Percentiles rank a stretch among this genome's conserved stretches.
Conservation (phyloP, 2,888 invertebrate genomes). For the Physocephala rufipes region DNA sequence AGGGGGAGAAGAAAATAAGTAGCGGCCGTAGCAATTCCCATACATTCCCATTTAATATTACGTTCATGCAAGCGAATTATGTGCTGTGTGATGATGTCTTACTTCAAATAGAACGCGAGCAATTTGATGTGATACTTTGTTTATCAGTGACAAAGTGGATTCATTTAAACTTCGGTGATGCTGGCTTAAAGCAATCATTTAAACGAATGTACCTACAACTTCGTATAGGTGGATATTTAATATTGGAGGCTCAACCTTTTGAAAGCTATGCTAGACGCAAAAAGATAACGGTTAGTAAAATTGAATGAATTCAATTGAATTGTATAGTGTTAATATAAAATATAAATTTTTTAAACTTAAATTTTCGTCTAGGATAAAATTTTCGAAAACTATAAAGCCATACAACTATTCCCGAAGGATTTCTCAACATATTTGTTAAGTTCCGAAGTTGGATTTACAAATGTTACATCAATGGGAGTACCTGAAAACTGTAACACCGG, state of each 20-base stretch:
- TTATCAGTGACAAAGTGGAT: constrained; percentile 92
- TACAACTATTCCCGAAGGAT: constrained; percentile 73
- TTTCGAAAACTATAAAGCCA: constrained; percentile 68
- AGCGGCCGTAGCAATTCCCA: constrained; percentile 55
- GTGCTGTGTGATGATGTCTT: constrained; percentile 79
- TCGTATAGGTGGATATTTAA: constrained; percentile 78
- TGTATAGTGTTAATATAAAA: no score
- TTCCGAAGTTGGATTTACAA: constrained; percentile 74
- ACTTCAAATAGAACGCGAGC: constrained; percentile 76
- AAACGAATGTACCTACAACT: constrained; percentile 80
- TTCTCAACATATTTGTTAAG: constrained; percentile 76
- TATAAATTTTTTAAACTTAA: not conserved
- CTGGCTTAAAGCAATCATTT: constrained; percentile 82
- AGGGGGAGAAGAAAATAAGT: constrained; percentile 37
- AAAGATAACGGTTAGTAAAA: constrained; percentile 70
- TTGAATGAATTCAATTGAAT: no score
- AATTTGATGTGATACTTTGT: constrained; percentile 85
- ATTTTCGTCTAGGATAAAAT: constrained; percentile 51
- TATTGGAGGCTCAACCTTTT: constrained; percentile 87
- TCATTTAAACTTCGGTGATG: constrained; percentile 88
- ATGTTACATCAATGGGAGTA: constrained; percentile 70
- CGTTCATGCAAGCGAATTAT: constrained; percentile 83
- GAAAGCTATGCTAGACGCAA: constrained; percentile 79
- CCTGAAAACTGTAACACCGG: constrained; percentile 74
- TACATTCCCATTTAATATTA: constrained; percentile 79